These are phyloP conservation scores for Mesitornis unicolor DNA, from an alignment of 2,113 vertebrate genomes.

Conservation along the genomic window DNA sequence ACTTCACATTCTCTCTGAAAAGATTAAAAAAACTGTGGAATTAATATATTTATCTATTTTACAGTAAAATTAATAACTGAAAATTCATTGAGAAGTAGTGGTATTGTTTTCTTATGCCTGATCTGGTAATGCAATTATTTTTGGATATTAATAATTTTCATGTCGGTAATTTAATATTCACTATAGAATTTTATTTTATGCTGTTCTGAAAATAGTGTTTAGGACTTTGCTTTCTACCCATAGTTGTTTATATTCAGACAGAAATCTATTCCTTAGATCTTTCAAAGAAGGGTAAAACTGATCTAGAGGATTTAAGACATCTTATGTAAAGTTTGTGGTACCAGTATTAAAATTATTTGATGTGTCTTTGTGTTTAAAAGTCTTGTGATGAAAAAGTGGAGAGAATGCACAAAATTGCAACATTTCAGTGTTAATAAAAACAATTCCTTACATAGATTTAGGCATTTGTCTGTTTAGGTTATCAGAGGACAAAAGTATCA, in stretches of 20 bases:
- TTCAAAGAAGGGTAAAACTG: accelerated
- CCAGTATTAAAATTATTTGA: background rate
- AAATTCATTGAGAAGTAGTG: background rate
- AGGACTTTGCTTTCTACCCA: background rate
- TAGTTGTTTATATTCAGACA: background rate
- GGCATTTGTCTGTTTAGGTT: background rate
- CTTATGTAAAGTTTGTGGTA: background rate
- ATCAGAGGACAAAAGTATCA: background rate
- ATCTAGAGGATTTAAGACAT: background rate
- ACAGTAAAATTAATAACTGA: background rate
- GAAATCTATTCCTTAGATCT: background rate
- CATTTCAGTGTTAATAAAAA: background rate
- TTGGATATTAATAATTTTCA: background rate
- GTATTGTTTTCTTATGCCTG: background rate
- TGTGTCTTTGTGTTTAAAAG: background rate
- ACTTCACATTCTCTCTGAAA: background rate
- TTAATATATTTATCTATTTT: background rate
- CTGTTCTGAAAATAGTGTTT: background rate
- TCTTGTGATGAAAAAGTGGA: background rate
- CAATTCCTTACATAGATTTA: background rate
- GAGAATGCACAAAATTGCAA: background rate
- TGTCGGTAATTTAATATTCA: background rate
- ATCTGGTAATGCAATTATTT: background rate
- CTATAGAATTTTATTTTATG: background rate
- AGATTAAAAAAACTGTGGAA: background rate